Evolutionary conservation across 2,888 invertebrate genomes (phyloP), one percentile per base, ranked within the genome.

Genomic region (Dyspetes luteomarginatus): DNA sequence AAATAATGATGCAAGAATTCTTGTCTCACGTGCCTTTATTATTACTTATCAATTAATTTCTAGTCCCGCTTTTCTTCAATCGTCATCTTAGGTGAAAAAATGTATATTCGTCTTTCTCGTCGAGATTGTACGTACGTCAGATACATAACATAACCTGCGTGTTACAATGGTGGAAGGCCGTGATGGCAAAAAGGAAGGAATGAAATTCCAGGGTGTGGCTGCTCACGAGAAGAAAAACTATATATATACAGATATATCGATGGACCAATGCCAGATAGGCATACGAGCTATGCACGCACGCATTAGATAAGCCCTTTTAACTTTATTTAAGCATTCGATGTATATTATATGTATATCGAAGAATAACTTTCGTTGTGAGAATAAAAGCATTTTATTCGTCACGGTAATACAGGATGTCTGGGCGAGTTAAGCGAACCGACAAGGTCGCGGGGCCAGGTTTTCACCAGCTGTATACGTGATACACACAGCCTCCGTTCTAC

Each of bases 141-240:
- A n/a, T n/a, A n/a, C n/a, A n/a, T n/a, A n/a, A n/a, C n/a, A n/a
- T n/a, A n/a, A 17, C 41, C 1, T 12, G 30, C 43, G 68, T 43
- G 64, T 80, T 67, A 48, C 52, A 36, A 74, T 60, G 45, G 7
- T 75, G 75, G 65, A 80, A 71, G 75, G 79, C 64, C 75, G 55
- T 19, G 60, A 60, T 55, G 71, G 65, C 12, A 30, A 65, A 71
- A 50, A 75, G 45, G 71, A 84, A 82, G 74, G 62, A 86, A 87
- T 89, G 86, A 90, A 90, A 91, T 91, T 91, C 89, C 88, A 87
- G 89, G 91, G 91, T 85, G 91, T 89, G 91, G 90, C 88, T 71
- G 75, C 81, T 77, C 83, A 76, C 71, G 81, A 78, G 72, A 75
- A 80, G 75, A 72, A 65, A 79, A 83, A 81, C 76, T 82, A 84